Evolutionary conservation across 2,797 vertebrate genomes (phyloP), one percentile per base, ranked within the genome.

Genomic region (Chiloscyllium punctatum): DNA sequence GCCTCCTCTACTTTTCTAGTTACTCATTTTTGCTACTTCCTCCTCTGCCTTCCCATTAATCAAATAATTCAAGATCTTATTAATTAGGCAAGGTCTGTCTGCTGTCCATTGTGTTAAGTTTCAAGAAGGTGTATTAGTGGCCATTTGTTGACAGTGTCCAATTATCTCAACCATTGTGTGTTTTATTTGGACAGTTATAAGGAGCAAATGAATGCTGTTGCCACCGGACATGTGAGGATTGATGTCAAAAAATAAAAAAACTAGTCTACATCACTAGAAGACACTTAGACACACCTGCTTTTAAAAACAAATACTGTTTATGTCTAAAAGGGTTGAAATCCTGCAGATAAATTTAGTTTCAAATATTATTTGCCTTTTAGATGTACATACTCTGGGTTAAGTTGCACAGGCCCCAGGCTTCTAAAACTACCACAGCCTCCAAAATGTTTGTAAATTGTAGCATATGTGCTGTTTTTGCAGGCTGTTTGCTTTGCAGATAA

Each of bases 131-230:
- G 96, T 97, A 96, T 97, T 97, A 97, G 97, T 97, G 97, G 97
- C 97, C 97, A 96, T 98, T 97, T 97, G 97, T 97, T 97, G 98
- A 97, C 97, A 97, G 97, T 97, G 97, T 97, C 97, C 97, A 97
- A 98, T 97, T 98, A 98, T 96, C 97, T 97, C 97, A 98, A 97
- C 97, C 98, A 97, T 97, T 97, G 96, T 95, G 95, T 66, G 97
- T 96, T 96, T 97, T 96, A 23, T 96, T 96, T 96, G 97, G 96
- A 95, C 57, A 96, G 97, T 97, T 97, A 96, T 57, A 95, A 94
- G 91, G 97, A 96, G 96, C 96, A 96, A 96, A 97, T 97, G 96
- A 97, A 97, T 96, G 96, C 77, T 94, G 82, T 96, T 96, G 94
- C 96, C 96, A 96, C 95, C 42, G 4, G 96, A 96, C 96, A 96